phyloP scores from a whole-genome alignment of 92 coral and sea anemone species.

The Parazoanthus swiftii region DNA sequence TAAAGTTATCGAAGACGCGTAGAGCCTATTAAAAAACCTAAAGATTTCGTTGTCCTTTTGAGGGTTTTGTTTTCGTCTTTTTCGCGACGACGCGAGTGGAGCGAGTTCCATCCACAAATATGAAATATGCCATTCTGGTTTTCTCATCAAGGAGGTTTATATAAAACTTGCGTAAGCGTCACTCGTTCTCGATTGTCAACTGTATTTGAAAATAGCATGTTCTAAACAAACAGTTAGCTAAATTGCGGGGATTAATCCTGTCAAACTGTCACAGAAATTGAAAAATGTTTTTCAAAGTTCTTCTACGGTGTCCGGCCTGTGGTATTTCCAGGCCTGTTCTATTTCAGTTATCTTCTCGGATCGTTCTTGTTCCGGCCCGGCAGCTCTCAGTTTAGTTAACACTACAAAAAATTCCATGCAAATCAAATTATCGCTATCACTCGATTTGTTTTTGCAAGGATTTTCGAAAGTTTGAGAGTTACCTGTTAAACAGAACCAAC shows the following conservation, averaged over 20 bases:
- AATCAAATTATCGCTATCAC: conserved; percentile 24
- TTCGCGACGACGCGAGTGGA: too few species aligned
- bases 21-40: too few species aligned
- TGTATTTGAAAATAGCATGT: conserved; percentile 13
- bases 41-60: too few species aligned
- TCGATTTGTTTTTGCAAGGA: not conserved
- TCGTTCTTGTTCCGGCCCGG: not conserved
- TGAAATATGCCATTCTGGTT: conserved; percentile 1
- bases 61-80: too few species aligned
- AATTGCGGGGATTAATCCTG: conserved; percentile 45
- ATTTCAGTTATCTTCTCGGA: not conserved
- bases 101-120: not conserved
- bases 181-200: not conserved
- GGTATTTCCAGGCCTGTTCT: not conserved
- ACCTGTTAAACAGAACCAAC: not conserved
- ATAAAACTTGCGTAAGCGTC: not conserved
- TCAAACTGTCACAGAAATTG: conserved; percentile 39
- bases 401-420: conserved; percentile 19
- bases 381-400: conserved; percentile 4
- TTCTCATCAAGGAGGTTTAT: not conserved
- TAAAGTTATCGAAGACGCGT: too few species aligned
- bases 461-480: not conserved
- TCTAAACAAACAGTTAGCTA: conserved; percentile 42
- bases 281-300: conserved; percentile 31
- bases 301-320: not conserved